Evolutionary conservation across 1,140 invertebrate genomes (phyloP).

Genomic region (Tribolium madens): DNA sequence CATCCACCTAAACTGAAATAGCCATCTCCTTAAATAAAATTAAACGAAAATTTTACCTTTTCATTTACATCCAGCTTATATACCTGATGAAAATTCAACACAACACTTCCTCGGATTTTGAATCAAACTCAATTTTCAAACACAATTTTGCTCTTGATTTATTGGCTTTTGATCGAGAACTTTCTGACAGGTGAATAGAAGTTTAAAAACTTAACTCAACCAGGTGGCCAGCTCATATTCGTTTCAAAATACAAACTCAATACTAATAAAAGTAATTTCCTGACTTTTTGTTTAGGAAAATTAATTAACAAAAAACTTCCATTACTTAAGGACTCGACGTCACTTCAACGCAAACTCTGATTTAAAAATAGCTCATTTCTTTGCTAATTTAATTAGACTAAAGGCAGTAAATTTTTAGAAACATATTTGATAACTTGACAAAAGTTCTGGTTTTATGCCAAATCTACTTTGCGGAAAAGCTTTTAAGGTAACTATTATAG

Average conservation of each 20-base stretch:
- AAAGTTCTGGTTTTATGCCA: background rate
- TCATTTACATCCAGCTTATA: slow-evolving; percentile 10
- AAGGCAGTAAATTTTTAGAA: background rate
- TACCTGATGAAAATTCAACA: slow-evolving; percentile 26
- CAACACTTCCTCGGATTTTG: slow-evolving; percentile 38
- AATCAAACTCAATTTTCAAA: slow-evolving; percentile 41
- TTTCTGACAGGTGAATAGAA: slow-evolving; percentile 43
- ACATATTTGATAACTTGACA: background rate
- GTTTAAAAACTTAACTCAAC: slow-evolving; percentile 40
- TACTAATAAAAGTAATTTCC: slow-evolving; percentile 1
- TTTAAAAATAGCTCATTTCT: background rate
- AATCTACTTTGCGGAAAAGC: background rate
- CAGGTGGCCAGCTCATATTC: slow-evolving; percentile 25
- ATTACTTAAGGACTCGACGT: background rate
- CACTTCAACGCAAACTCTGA: background rate
- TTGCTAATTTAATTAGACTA: background rate
- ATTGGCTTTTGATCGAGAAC: slow-evolving; percentile 42
- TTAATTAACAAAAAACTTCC: slow-evolving; percentile 20
- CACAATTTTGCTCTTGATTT: slow-evolving; percentile 40
- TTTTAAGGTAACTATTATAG: slow-evolving; percentile 1
- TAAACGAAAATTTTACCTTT: background rate
- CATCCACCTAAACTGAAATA: background rate
- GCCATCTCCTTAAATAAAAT: slow-evolving; percentile 12
- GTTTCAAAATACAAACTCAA: slow-evolving; percentile 5
- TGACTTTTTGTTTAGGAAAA: background rate